Evolutionary conservation across 2,888 invertebrate genomes (phyloP).

Genomic region (Xestia rhomboidea): DNA sequence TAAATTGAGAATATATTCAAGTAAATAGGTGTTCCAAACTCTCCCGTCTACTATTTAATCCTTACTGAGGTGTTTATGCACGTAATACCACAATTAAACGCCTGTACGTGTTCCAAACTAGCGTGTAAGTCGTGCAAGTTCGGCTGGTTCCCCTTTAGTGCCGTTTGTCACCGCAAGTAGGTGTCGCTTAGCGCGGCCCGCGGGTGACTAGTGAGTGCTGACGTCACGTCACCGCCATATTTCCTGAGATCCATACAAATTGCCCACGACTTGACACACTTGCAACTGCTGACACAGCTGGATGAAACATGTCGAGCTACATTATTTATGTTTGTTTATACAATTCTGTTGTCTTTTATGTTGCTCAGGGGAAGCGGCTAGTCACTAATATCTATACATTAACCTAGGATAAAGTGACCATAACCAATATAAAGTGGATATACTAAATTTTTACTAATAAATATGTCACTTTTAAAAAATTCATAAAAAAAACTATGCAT

Average conservation of each 20-base stretch:
- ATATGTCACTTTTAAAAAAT: too few species aligned
- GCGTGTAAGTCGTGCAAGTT: conserved; percentile 56
- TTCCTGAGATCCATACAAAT: conserved; percentile 62
- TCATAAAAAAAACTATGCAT: too few species aligned
- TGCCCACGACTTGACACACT: conserved; percentile 53
- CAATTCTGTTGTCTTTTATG: conserved; percentile 9
- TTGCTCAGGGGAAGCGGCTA: neutral
- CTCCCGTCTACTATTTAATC: neutral
- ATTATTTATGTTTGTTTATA: conserved; percentile 30
- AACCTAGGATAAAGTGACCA: too few species aligned
- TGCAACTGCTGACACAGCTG: conserved; percentile 41
- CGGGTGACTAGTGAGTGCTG: conserved; percentile 49
- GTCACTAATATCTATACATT: too few species aligned
- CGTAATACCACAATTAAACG: conserved; percentile 52
- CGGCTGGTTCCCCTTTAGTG: conserved; percentile 39
- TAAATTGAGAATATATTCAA: conserved; percentile 13
- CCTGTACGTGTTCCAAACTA: conserved; percentile 52
- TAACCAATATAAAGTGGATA: too few species aligned
- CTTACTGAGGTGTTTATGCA: conserved; percentile 39
- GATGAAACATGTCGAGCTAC: conserved; percentile 35
- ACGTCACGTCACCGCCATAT: conserved; percentile 55
- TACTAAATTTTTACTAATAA: too few species aligned
- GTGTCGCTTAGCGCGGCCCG: conserved; percentile 42
- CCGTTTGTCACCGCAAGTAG: conserved; percentile 56
- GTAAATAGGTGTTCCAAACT: conserved; percentile 16